phyloP scores from a whole-genome alignment of 2,797 vertebrate species.

The Nannoperca australis region DNA sequence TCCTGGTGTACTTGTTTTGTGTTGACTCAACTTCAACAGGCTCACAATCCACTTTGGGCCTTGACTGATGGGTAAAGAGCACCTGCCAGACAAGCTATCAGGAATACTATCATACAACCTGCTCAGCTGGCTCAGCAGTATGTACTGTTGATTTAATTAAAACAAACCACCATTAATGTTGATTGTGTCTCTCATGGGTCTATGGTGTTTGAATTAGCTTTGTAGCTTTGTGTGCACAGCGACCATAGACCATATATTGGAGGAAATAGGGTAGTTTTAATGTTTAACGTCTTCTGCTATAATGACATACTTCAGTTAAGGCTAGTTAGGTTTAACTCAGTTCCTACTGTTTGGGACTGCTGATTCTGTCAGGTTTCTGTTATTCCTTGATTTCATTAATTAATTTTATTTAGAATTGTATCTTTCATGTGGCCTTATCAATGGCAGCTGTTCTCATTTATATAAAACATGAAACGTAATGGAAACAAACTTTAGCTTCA shows the following conservation, averaged over 20 bases:
- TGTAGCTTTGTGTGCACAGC: constrained; percentile 53
- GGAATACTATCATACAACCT: constrained; percentile 51
- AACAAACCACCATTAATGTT: constrained; percentile 73
- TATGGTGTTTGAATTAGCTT: constrained; percentile 73
- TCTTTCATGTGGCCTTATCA: background rate
- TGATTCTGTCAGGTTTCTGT: constrained; percentile 18
- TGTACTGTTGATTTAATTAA: constrained; percentile 76
- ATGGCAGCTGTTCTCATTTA: background rate
- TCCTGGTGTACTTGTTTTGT: constrained; percentile 19
- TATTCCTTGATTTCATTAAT: background rate
- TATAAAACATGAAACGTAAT: background rate
- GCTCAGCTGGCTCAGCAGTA: constrained; percentile 74
- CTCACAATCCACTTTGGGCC: constrained; percentile 43
- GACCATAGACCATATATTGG: constrained; percentile 54
- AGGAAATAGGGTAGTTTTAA: constrained; percentile 57
- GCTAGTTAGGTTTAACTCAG: constrained; percentile 30
- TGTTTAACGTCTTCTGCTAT: constrained; percentile 60
- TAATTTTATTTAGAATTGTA: background rate
- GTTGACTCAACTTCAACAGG: constrained; percentile 35
- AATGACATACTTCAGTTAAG: constrained; percentile 50
- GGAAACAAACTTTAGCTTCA: background rate
- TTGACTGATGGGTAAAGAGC: constrained; percentile 66
- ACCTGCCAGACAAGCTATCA: constrained; percentile 55
- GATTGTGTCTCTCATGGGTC: constrained; percentile 68
- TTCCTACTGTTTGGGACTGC: constrained; percentile 13